phyloP scores from a whole-genome alignment of 2,888 invertebrate species.

The Stenotaenia linearis region DNA sequence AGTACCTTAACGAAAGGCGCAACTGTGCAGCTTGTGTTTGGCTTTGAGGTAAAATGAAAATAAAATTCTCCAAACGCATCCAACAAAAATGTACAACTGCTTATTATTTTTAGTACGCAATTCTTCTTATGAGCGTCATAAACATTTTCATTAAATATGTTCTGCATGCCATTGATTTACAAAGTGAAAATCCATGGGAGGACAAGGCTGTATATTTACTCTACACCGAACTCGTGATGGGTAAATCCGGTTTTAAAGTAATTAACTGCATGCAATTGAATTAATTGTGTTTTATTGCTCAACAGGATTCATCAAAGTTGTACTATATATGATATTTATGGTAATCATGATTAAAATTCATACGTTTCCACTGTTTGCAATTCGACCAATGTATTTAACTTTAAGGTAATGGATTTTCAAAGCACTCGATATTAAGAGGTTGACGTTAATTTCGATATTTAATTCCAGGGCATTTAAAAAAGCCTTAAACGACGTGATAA shows the following conservation, averaged over 20 bases:
- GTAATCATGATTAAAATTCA: constrained; percentile 95
- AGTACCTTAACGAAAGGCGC: constrained; percentile 89
- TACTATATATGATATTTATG: constrained; percentile 85
- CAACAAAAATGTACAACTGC: background rate
- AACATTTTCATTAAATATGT: constrained; percentile 90
- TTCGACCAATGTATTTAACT: constrained; percentile 99
- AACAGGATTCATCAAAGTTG: constrained; percentile 60
- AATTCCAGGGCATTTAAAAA: constrained; percentile 82
- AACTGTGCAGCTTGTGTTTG: constrained; percentile 96
- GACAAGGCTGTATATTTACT: constrained; percentile 96
- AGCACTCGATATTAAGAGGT: background rate
- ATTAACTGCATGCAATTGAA: background rate
- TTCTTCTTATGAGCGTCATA: constrained; percentile 83
- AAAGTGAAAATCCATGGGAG: constrained; percentile 96
- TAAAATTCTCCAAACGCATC: background rate
- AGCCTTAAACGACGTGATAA: constrained; percentile 91
- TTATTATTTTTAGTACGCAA: constrained; percentile 80
- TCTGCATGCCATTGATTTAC: constrained; percentile 79
- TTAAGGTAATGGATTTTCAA: constrained; percentile 59
- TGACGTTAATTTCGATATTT: background rate
- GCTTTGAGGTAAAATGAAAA: constrained; percentile 73
- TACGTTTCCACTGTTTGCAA: constrained; percentile 94
- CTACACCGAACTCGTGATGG: constrained; percentile 93
- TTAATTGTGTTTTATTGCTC: no score
- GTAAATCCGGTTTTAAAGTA: constrained; percentile 49